Conservation (phyloP, 2,888 invertebrate species). For the Embidobia sp. region DNA sequence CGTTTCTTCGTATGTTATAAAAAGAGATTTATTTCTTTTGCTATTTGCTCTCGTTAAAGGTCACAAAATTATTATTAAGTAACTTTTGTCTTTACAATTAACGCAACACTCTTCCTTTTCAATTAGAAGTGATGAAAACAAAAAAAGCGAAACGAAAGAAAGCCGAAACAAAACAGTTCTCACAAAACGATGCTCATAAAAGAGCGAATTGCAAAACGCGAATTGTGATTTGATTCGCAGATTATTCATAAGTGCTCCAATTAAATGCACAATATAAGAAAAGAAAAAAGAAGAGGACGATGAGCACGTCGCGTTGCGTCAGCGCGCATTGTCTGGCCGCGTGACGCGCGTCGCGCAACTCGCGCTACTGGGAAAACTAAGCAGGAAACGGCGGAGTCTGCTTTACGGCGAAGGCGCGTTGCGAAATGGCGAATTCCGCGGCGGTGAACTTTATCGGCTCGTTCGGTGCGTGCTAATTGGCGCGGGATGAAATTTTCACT, state of each 20-base stretch:
- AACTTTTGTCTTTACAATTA: too few species aligned
- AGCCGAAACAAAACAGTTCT: too few species aligned
- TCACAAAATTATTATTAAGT: too few species aligned
- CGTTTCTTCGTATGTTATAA: too few species aligned
- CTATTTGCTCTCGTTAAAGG: too few species aligned
- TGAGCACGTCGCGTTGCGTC: slow-evolving; percentile 38
- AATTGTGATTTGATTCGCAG: background rate
- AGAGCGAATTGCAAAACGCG: slow-evolving; percentile 7
- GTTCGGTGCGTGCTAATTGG: slow-evolving; percentile 61
- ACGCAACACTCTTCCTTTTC: too few species aligned
- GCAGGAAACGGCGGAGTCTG: slow-evolving; percentile 49
- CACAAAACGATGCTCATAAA: background rate
- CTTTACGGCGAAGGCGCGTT: slow-evolving; percentile 12
- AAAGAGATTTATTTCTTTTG: too few species aligned
- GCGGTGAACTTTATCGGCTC: slow-evolving; percentile 38
- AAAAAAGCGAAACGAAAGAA: background rate
- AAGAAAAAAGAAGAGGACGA: slow-evolving; percentile 4
- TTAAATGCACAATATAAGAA: slow-evolving; percentile 7
- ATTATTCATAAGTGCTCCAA: slow-evolving; percentile 19
- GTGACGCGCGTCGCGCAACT: slow-evolving; percentile 18
- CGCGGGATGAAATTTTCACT: too few species aligned
- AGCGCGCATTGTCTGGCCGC: slow-evolving; percentile 28
- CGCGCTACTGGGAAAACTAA: slow-evolving; percentile 61
- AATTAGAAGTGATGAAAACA: too few species aligned
- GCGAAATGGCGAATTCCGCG: slow-evolving; percentile 34